phyloP scores from a whole-genome alignment of 2,113 vertebrate genomes.

The Entomyzon cyanotis region DNA sequence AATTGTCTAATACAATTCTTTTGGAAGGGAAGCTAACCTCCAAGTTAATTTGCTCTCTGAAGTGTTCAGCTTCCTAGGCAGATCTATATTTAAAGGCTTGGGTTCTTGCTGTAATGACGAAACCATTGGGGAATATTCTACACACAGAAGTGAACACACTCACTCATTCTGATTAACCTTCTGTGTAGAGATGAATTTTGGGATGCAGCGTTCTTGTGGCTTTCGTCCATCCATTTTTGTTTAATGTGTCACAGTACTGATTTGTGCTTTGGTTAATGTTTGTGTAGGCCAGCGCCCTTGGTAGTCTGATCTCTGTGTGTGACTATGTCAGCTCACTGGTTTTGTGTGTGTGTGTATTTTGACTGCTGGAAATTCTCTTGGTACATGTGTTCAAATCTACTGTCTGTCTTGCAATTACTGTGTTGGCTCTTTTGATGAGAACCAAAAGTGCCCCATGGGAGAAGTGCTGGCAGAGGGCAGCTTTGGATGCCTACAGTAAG shows the following conservation, averaged over 20 bases:
- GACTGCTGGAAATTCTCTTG: not conserved
- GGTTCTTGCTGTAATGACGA: not conserved
- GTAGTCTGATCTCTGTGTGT: accelerated
- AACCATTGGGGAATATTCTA: not conserved
- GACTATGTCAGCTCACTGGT: not conserved
- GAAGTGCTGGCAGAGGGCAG: not conserved
- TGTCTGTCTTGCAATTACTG: not conserved
- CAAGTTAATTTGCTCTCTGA: slow-evolving; percentile 13
- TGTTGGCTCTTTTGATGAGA: not conserved
- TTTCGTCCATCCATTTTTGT: not conserved
- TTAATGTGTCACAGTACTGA: not conserved
- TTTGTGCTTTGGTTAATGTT: not conserved
- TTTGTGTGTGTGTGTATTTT: not conserved
- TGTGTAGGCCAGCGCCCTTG: not conserved
- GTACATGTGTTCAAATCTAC: not conserved
- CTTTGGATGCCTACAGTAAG: not conserved
- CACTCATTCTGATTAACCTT: not conserved
- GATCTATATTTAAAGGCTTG: not conserved
- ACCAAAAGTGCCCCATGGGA: not conserved
- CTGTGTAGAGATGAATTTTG: not conserved
- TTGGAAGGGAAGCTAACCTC: not conserved
- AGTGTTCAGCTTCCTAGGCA: not conserved
- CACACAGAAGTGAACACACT: not conserved
- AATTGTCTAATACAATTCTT: slow-evolving; percentile 6
- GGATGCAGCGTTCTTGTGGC: not conserved